A percentile compares a stretch with the other conserved stretches of the same genome.
These are phyloP conservation scores for Anthopleura sola DNA, from an alignment of 64 coral and sea anemone species.

Conservation along the genomic window DNA sequence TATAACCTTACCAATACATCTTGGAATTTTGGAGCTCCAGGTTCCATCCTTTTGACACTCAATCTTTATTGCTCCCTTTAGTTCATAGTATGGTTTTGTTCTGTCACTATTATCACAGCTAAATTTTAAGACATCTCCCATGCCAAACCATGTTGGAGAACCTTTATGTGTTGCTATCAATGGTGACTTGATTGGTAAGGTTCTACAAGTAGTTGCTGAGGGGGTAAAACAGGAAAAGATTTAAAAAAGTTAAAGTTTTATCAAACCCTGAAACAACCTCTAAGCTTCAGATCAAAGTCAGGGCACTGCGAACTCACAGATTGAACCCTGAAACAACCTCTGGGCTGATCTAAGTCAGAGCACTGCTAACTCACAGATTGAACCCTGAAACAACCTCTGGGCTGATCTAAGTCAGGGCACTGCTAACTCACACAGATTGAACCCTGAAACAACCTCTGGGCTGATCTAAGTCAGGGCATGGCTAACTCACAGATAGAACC, in stretches of 20 bases:
- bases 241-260: background rate
- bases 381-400: too few relatives aligned
- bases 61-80: constrained; percentile 10
- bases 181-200: background rate
- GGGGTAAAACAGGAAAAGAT: background rate
- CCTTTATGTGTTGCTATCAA: background rate
- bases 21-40: constrained; percentile 15
- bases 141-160: background rate
- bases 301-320: too few relatives aligned
- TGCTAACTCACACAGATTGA: too few relatives aligned
- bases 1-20: background rate
- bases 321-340: too few relatives aligned
- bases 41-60: background rate
- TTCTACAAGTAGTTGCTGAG: background rate
- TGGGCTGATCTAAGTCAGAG: too few relatives aligned
- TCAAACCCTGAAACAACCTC: too few relatives aligned
- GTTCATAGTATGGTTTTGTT: background rate
- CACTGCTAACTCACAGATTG: too few relatives aligned
- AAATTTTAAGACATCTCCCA: constrained; percentile 3
- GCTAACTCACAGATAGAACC: too few relatives aligned
- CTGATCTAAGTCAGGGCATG: too few relatives aligned
- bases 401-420: too few relatives aligned
- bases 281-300: too few relatives aligned
- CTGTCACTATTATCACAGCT: background rate
- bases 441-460: too few relatives aligned